Conservation (phyloP, 2,797 vertebrate species). For the Enteromius mattozi region DNA sequence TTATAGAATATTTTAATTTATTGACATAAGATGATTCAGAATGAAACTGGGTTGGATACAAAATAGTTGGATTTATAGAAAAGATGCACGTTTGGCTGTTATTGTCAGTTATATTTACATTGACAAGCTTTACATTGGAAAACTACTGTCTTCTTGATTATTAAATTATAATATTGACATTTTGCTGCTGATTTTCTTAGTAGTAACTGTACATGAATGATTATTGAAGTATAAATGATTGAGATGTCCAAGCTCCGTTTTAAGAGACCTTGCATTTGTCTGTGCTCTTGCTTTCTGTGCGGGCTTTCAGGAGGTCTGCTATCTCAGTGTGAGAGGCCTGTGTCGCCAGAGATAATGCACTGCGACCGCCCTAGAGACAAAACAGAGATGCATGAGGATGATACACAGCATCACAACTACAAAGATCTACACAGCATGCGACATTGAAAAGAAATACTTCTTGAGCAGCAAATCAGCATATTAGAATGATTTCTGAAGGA, state of each 20-base stretch:
- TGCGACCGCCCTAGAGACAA: constrained; percentile 72
- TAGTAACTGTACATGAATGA: constrained; percentile 9
- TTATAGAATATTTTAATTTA: constrained; percentile 2
- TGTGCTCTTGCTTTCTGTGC: constrained; percentile 68
- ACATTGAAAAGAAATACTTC: background rate
- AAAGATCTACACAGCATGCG: background rate
- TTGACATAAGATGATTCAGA: background rate
- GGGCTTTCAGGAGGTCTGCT: constrained; percentile 76
- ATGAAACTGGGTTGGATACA: constrained; percentile 5
- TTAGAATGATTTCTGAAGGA: background rate
- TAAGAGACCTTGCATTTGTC: constrained; percentile 59
- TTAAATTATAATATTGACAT: background rate
- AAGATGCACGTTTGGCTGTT: background rate
- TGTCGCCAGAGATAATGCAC: constrained; percentile 76
- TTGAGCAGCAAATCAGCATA: background rate
- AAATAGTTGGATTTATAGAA: background rate
- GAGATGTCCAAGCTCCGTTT: background rate
- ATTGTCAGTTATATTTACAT: constrained; percentile 14
- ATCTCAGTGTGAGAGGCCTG: constrained; percentile 77
- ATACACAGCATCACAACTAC: background rate
- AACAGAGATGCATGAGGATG: constrained; percentile 16
- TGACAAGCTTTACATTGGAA: background rate
- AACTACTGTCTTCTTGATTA: background rate
- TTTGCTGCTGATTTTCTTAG: constrained; percentile 2
- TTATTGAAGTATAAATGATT: background rate